Evolutionary conservation across 2,797 vertebrate species (phyloP).

Genomic region (Alectoris magna): DNA sequence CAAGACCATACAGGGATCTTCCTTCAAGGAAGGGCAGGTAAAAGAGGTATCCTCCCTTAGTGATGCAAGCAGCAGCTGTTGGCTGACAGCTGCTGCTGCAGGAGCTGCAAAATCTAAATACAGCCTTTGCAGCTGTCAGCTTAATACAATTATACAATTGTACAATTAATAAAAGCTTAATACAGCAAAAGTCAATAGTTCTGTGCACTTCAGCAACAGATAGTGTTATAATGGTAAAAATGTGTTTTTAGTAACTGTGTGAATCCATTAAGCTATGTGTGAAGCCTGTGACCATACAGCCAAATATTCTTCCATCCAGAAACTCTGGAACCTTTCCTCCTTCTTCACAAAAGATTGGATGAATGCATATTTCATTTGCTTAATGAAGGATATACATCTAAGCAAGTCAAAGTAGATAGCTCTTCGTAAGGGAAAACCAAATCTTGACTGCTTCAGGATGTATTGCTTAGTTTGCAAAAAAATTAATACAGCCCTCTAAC

Average conservation of each 20-base stretch:
- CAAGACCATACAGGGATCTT: neutral
- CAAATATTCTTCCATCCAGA: neutral
- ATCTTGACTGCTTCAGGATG: neutral
- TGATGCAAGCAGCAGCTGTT: neutral
- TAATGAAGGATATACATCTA: neutral
- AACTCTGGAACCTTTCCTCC: neutral
- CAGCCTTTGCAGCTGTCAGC: neutral
- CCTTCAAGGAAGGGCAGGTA: rapidly evolving
- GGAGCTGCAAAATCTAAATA: neutral
- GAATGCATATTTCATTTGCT: neutral
- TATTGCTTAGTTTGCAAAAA: constrained; percentile 9
- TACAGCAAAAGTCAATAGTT: neutral
- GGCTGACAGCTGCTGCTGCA: neutral
- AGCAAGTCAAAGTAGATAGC: neutral
- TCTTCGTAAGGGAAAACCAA: neutral
- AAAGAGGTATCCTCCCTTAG: neutral
- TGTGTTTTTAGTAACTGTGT: neutral
- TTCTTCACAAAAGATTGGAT: neutral
- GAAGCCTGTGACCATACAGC: neutral
- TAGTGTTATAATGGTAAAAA: neutral
- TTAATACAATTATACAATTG: neutral
- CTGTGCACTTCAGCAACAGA: neutral
- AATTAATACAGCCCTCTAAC: constrained; percentile 17
- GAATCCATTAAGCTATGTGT: neutral
- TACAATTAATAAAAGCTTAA: neutral